Evolutionary conservation across 2,888 invertebrate genomes (phyloP), one percentile per base, ranked within the genome.

Genomic region (Tanypteryx hageni): DNA sequence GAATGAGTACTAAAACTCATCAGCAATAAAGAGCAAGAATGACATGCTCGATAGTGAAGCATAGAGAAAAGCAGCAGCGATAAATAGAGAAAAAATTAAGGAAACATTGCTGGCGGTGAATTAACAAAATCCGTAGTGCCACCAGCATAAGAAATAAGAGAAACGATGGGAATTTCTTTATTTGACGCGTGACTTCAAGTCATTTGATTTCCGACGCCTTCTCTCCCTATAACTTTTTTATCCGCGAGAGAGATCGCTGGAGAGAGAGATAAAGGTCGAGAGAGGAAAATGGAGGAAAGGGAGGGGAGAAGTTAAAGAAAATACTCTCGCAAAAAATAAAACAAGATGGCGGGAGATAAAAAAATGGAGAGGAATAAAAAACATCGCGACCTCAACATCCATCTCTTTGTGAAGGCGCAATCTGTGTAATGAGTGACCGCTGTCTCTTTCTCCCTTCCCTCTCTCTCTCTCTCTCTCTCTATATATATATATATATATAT

Each of bases 361-460:
- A 22, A n/a, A 4, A 10, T 7, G 27, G 14, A 58, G 85, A 86
- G 22, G 85, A 22, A n/a, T 57, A 44, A 44, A 86, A 44, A 18
- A 86, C 56, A 16, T 58, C 13, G 59, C 59, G 58, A 59, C 59
- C 86, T 86, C 89, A 61, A 86, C 86, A 59, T 86, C 83, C 86
- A 86, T 59, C 61, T 86, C 89, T 89, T 89, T 89, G 89, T 64
- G 56, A 89, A 68, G 89, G 89, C 64, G 68, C 89, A 89, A 89
- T 89, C 89, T 64, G 64, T 89, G 89, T 89, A 89, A 89, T 89
- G 89, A 89, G 89, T 89, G 89, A 89, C 89, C 89, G 89, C 89
- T 64, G 89, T 68, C 89, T 89, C 31, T 16, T 10, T 14, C 89
- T 44, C n/a, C 27, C 18, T 44, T 2, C n/a, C 4, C 31, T 4